phyloP scores from a whole-genome alignment of 2,797 vertebrate genomes.

The Leuciscus waleckii region DNA sequence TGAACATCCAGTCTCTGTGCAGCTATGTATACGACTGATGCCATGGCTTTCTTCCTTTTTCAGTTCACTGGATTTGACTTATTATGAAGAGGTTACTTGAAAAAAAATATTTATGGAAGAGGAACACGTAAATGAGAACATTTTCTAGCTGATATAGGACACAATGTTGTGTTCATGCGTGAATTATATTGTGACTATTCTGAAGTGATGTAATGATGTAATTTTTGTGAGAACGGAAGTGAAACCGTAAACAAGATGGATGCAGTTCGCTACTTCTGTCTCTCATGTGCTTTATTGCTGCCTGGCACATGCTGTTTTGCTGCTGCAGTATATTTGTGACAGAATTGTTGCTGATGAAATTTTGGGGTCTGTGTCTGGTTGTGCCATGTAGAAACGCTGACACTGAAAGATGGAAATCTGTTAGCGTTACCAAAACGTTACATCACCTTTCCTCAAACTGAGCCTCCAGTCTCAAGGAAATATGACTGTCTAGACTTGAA shows the following conservation, averaged over 20 bases:
- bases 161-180: too few relatives aligned
- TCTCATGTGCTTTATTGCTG: too few relatives aligned
- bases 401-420: not conserved
- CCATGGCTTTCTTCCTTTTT: not conserved
- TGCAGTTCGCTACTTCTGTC: too few relatives aligned
- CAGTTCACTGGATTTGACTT: not conserved
- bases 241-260: too few relatives aligned
- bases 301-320: not conserved
- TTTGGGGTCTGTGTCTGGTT: not conserved
- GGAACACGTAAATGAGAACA: not conserved
- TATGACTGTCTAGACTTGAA: conserved; percentile 22
- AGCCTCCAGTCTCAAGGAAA: conserved; percentile 6
- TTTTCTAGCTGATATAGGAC: not conserved
- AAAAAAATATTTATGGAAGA: not conserved
- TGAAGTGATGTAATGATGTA: not conserved
- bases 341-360: not conserved
- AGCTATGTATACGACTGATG: not conserved
- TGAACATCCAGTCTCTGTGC: not conserved
- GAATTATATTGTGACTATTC: not conserved
- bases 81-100: not conserved
- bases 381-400: not conserved
- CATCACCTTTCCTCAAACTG: not conserved
- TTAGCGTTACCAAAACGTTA: not conserved
- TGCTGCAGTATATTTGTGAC: not conserved
- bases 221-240: too few relatives aligned